phyloP scores from a whole-genome alignment of 37 sponge, comb jelly and placozoan species.

The Eunapius fragilis region DNA sequence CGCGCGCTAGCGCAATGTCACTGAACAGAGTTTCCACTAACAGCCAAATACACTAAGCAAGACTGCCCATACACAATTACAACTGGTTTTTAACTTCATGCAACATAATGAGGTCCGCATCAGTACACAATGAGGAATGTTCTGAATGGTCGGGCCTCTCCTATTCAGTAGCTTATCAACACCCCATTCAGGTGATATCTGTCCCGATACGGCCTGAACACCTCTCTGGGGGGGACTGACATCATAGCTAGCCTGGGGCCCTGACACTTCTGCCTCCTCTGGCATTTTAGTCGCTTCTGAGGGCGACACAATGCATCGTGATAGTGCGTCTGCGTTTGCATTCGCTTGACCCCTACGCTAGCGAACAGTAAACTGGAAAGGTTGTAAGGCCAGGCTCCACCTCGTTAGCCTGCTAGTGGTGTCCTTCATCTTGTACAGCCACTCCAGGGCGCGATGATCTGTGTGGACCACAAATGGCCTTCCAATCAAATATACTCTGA shows the following conservation, averaged over 20 bases:
- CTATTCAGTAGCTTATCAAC: neutral
- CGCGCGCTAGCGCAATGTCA: too few relatives aligned
- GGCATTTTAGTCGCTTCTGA: neutral
- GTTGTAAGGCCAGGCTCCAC: conserved; percentile 36
- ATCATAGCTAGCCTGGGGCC: neutral
- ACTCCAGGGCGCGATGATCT: conserved; percentile 24
- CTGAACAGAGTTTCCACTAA: too few relatives aligned
- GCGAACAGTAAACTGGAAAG: neutral
- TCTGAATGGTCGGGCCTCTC: neutral
- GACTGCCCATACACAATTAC: neutral
- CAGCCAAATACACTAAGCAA: too few relatives aligned
- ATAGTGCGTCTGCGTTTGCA: conserved; percentile 7
- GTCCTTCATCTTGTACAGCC: conserved; percentile 24
- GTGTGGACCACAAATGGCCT: conserved; percentile 14
- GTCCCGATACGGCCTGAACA: neutral
- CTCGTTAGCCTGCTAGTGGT: conserved; percentile 13
- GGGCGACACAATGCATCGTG: conserved; percentile 5
- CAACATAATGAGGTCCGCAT: neutral
- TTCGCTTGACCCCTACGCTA: neutral
- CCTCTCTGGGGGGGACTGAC: neutral
- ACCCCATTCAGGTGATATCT: neutral
- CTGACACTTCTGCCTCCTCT: neutral
- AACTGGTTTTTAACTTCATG: too few relatives aligned
- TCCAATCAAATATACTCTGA: neutral
- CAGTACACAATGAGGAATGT: neutral